Evolutionary conservation across 2,888 invertebrate genomes (phyloP).

Genomic region (Megalurothrips usitatus): DNA sequence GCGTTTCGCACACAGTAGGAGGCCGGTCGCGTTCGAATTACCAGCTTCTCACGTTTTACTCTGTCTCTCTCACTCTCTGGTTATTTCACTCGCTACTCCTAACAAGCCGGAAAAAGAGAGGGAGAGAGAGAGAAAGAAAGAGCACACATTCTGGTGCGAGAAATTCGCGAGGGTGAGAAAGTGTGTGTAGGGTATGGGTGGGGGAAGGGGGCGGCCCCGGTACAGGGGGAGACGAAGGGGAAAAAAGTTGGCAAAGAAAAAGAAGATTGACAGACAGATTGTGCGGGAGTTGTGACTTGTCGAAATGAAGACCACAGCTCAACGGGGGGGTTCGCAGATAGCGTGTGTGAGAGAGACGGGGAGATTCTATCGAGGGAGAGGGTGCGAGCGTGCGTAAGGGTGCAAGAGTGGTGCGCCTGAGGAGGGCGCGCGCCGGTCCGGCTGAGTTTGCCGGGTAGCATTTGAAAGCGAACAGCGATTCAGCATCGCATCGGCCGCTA

Average conservation of each 20-base stretch:
- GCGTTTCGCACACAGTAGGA: no score
- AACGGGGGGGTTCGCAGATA: background rate
- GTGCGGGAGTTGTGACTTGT: constrained; percentile 16
- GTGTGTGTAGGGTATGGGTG: background rate
- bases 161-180: background rate
- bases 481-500: no score
- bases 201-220: background rate
- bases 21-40: background rate
- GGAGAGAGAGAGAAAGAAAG: background rate
- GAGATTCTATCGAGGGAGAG: background rate
- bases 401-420: background rate
- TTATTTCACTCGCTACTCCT: background rate
- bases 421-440: no score
- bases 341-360: background rate
- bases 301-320: constrained; percentile 11
- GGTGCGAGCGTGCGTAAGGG: background rate
- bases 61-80: background rate
- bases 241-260: background rate
- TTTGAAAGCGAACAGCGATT: no score
- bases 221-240: background rate
- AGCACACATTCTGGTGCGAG: background rate
- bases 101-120: background rate
- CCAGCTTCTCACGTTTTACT: background rate
- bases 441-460: no score
- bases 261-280: constrained; percentile 9